These are phyloP conservation scores for Datnioides undecimradiatus DNA, from an alignment of 2,113 vertebrate genomes.

Conservation along the genomic window DNA sequence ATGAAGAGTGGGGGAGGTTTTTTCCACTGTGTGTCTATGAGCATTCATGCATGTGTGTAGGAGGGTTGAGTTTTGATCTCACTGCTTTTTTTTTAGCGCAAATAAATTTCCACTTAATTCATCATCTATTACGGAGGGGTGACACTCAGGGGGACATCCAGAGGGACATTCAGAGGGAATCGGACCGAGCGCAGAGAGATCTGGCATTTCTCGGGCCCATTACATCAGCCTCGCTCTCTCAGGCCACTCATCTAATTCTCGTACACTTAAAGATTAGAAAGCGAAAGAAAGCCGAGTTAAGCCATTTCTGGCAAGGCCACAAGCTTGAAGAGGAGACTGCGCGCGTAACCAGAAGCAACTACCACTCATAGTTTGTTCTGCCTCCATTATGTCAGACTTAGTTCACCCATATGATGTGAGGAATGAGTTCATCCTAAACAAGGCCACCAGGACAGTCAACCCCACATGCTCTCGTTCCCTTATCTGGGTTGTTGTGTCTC, in stretches of 20 bases:
- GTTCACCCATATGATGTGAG: background rate
- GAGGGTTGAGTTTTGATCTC: background rate
- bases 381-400: background rate
- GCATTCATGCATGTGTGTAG: conserved; percentile 29
- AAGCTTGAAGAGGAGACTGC: background rate
- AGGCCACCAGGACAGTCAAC: conserved; percentile 5
- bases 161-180: background rate
- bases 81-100: conserved; percentile 1
- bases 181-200: background rate
- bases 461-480: background rate
- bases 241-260: background rate
- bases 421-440: conserved; percentile 1
- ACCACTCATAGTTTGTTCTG: background rate
- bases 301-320: background rate
- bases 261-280: background rate
- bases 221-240: background rate
- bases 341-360: background rate
- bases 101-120: background rate
- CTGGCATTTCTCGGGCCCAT: background rate
- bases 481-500: conserved; percentile 42
- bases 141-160: background rate
- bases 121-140: background rate
- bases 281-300: background rate
- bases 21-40: conserved; percentile 11
- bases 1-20: conserved; percentile 51